Evolutionary conservation across 2,113 vertebrate genomes (phyloP).

Genomic region (Morone chrysops): DNA sequence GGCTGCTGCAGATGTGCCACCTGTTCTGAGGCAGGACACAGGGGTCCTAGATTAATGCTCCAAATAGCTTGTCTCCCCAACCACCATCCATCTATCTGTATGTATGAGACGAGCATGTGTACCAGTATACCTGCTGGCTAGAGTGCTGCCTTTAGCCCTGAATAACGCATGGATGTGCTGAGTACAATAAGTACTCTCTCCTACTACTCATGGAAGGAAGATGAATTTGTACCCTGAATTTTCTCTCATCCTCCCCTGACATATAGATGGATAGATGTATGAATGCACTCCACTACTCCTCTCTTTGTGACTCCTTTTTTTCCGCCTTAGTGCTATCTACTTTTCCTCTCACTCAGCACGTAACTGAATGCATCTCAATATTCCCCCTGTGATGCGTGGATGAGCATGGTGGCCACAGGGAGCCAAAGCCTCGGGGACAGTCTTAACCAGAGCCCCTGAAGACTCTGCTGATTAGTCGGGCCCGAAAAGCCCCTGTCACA

Average conservation of each 20-base stretch:
- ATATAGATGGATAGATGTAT: conserved; percentile 39
- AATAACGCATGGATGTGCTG: conserved; percentile 56
- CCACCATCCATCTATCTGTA: conserved; percentile 57
- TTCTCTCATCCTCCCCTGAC: conserved; percentile 53
- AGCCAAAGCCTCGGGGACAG: conserved; percentile 59
- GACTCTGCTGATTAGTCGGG: conserved; percentile 64
- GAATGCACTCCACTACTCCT: conserved; percentile 14
- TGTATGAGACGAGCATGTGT: conserved; percentile 55
- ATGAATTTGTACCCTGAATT: conserved; percentile 57
- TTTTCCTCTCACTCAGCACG: conserved; percentile 3
- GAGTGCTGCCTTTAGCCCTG: conserved; percentile 56
- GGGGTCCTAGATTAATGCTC: conserved; percentile 62
- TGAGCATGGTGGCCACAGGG: conserved; percentile 56
- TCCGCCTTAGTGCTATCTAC: conserved; percentile 30
- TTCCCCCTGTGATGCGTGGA: conserved; percentile 49
- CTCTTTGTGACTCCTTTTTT: conserved; percentile 45
- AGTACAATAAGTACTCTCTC: conserved; percentile 40
- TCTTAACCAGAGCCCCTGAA: conserved; percentile 60
- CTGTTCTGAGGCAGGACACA: conserved; percentile 63
- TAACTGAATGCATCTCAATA: conserved; percentile 45
- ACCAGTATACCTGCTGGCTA: conserved; percentile 49
- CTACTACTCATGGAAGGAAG: conserved; percentile 38
- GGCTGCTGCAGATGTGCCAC: conserved; percentile 60
- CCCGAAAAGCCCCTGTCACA: conserved; percentile 66
- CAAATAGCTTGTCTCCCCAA: conserved; percentile 54